Evolutionary conservation across 2,113 vertebrate species (phyloP), one percentile per base, ranked within the genome.

Genomic region (Crotalus horridus): DNA sequence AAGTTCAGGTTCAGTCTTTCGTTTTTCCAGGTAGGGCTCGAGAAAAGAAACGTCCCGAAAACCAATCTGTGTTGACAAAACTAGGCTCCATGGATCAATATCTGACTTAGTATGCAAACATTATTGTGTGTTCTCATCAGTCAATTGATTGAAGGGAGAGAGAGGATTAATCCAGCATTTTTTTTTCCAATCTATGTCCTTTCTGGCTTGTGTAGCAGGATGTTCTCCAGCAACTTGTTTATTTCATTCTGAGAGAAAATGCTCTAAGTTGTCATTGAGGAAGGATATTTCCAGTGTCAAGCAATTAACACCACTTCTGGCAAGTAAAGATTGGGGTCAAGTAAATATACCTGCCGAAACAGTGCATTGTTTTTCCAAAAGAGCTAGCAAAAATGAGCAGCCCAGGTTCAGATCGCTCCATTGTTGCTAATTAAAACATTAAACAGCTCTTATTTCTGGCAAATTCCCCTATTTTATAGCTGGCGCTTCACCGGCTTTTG

Each of bases 271-370:
- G 91, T 91, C 91, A 54, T 1, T 81, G 88, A 69, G 92, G 61
- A 93, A 81, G 46, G 46, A n/a, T 89, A 9, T 55, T 92, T 87
- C 94, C 91, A 88, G 3, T 29, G 87, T 43, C 81, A 69, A 26
- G 48, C 85, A 94, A 54, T 93, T 93, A 93, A 89, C 92, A 93
- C 6, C 0, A 13, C 1, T 8, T 69, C 93, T 93, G 92, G 64
- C 64, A 93, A 92, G 74, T 12, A 94, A 88, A 0, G 54, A 91
- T 0, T 90, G 59, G 94, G 91, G 87, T 93, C 94, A 94, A 55
- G 58, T 33, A 88, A 88, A 46, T 54, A 95, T 85, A 90, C 85
- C 61, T 93, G 93, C 91, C 58, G 74, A 96, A 95, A 90, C 0
- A 87, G 51, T 1, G 53, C 53, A 64, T 90, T 92, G 7, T 88